Percentiles rank a stretch among this genome's conserved stretches.
Conservation (phyloP, 2,113 vertebrate genomes). For the Echinops telfairi region DNA sequence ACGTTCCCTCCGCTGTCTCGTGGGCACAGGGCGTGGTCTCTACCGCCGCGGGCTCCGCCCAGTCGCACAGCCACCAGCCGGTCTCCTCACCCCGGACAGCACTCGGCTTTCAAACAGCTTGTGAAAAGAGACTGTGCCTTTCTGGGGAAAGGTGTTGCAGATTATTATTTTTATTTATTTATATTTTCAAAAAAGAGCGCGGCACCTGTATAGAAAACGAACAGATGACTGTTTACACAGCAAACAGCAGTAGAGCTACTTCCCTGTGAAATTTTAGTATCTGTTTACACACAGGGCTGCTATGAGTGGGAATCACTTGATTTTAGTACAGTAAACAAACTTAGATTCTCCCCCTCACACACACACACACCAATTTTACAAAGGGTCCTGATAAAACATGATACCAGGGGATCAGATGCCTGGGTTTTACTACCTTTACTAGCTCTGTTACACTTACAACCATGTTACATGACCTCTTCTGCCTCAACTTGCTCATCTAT, state of each 20-base stretch:
- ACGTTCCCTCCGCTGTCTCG: slow-evolving; percentile 40
- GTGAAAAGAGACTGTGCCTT: slow-evolving; percentile 8
- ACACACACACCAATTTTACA: not conserved
- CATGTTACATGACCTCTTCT: not conserved
- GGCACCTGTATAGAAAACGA: not conserved
- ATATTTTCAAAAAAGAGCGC: not conserved
- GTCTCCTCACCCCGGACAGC: not conserved
- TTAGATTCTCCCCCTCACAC: not conserved
- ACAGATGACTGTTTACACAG: not conserved
- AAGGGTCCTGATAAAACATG: not conserved
- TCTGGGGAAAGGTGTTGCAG: not conserved
- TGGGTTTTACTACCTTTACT: not conserved
- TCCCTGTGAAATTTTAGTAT: slow-evolving; percentile 39
- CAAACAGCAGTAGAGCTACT: not conserved
- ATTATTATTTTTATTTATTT: too few relatives aligned
- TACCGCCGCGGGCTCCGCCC: too few relatives aligned
- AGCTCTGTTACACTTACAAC: not conserved
- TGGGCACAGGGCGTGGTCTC: not conserved
- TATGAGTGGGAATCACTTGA: too few relatives aligned
- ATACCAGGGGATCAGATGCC: not conserved
- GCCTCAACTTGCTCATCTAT: not conserved
- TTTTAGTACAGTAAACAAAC: not conserved
- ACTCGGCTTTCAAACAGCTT: not conserved
- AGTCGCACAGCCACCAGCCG: too few relatives aligned
- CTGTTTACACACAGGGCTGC: not conserved